These are phyloP conservation scores for Pionites leucogaster DNA, from an alignment of 2,113 vertebrate genomes.

Conservation along the genomic window DNA sequence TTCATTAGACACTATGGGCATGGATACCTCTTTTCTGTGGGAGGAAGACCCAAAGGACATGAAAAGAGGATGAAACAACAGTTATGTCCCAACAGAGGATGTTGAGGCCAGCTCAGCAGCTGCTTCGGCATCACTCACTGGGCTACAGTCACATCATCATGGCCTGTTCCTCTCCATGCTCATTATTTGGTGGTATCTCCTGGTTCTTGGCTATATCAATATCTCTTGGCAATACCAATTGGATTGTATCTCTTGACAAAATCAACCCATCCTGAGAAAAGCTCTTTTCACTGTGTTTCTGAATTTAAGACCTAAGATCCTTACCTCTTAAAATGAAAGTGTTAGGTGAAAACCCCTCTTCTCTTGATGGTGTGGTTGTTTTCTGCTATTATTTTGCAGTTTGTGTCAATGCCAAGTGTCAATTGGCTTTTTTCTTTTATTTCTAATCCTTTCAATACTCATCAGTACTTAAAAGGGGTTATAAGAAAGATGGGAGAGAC, in stretches of 20 bases:
- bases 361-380: background rate
- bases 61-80: background rate
- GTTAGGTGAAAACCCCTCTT: background rate
- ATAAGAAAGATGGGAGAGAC: background rate
- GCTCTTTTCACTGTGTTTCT: background rate
- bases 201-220: background rate
- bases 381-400: background rate
- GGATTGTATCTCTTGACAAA: background rate
- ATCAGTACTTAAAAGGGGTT: background rate
- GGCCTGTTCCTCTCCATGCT: background rate
- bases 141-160: background rate
- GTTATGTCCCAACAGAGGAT: background rate
- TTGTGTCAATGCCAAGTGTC: background rate
- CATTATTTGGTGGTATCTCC: background rate
- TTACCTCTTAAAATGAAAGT: fast-evolving
- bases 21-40: background rate
- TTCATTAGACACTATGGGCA: background rate
- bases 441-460: background rate
- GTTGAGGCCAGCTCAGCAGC: background rate
- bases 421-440: background rate
- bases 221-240: background rate
- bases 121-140: background rate
- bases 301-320: background rate
- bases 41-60: background rate
- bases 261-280: background rate